These are phyloP conservation scores for Thymallus thymallus DNA, from an alignment of 2,113 vertebrate species.

Conservation along the genomic window DNA sequence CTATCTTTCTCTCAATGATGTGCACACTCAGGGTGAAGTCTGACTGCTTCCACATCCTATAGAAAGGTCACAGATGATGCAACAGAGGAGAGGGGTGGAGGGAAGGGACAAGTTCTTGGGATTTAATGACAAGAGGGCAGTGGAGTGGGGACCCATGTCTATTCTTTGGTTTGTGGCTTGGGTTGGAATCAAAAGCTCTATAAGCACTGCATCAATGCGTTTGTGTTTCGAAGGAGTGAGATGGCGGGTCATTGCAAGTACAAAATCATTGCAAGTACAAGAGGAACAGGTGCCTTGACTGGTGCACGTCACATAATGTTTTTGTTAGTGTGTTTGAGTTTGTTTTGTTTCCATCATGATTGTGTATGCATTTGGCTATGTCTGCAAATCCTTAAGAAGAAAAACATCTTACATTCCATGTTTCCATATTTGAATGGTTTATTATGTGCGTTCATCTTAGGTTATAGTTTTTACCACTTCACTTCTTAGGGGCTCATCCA, in stretches of 20 bases:
- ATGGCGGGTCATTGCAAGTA: too few relatives aligned
- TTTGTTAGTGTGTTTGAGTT: neutral
- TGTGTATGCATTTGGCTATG: neutral
- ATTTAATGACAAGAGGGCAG: slow-evolving; percentile 44
- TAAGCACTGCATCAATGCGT: too few relatives aligned
- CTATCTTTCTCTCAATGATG: slow-evolving; percentile 52
- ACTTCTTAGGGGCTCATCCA: neutral
- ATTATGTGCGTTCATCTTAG: neutral
- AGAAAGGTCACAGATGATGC: slow-evolving; percentile 68
- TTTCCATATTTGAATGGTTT: neutral
- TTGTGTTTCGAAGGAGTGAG: too few relatives aligned
- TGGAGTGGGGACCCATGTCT: neutral
- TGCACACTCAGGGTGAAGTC: slow-evolving; percentile 38
- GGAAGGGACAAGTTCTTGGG: slow-evolving; percentile 24
- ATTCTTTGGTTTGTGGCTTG: neutral
- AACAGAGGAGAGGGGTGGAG: slow-evolving; percentile 47
- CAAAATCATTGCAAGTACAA: too few relatives aligned
- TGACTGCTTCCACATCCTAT: slow-evolving; percentile 53
- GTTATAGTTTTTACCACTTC: neutral
- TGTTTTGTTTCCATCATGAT: neutral
- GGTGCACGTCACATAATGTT: neutral
- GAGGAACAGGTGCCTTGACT: neutral
- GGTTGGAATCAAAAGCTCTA: neutral
- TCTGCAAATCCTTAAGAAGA: neutral
- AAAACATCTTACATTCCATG: neutral